phyloP scores from a whole-genome alignment of 2,888 invertebrate species.

The Cataglyphis albicans region DNA sequence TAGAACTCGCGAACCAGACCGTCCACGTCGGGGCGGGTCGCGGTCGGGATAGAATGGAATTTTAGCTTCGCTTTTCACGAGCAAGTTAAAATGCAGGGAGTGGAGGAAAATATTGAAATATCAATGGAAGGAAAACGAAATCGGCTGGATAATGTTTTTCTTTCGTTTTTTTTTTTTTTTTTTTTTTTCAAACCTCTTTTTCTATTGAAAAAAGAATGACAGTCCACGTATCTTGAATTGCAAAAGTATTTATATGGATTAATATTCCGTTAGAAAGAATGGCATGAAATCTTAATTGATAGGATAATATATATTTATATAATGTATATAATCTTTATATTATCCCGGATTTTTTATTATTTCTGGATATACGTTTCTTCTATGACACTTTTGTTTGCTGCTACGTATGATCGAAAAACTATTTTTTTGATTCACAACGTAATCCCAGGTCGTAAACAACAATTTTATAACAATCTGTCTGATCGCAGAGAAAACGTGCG shows the following conservation, averaged over 20 bases:
- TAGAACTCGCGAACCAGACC: constrained; percentile 38
- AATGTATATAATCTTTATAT: too few species aligned
- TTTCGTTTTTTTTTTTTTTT: not conserved
- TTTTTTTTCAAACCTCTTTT: not conserved
- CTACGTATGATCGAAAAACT: not conserved
- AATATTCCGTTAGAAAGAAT: too few species aligned
- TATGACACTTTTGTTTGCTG: not conserved
- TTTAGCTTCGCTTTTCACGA: not conserved
- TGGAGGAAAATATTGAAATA: not conserved
- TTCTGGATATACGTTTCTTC: not conserved
- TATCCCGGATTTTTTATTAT: not conserved
- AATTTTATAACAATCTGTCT: not conserved
- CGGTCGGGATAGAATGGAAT: not conserved
- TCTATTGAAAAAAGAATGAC: not conserved
- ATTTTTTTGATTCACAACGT: not conserved
- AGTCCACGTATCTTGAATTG: not conserved
- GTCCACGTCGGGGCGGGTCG: not conserved
- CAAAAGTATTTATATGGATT: not conserved
- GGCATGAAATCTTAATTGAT: not conserved
- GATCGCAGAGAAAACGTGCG: not conserved
- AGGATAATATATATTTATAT: not conserved
- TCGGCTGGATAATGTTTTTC: not conserved
- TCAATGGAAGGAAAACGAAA: not conserved
- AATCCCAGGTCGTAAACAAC: not conserved
- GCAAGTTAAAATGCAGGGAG: not conserved